Evolutionary conservation across 2,797 vertebrate species (phyloP), one percentile per base, ranked within the genome.

Genomic region (Diglossa cyanea): DNA sequence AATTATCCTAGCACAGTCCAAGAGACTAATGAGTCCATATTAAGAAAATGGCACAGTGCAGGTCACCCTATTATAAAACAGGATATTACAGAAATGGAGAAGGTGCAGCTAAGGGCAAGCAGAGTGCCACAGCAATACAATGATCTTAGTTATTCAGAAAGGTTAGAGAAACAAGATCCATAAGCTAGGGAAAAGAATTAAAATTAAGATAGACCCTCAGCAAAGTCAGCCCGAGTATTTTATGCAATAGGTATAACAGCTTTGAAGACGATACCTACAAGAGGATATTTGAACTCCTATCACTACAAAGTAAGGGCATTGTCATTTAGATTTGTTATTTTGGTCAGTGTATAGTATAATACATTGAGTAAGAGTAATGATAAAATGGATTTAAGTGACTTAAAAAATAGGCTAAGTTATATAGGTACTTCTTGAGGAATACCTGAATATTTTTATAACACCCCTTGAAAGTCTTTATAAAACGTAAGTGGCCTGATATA

Each of bases 61-160:
- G 40, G 77, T 93, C 94, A 95, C n/a, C 48, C 90, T 95, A 86
- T 95, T 96, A 95, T 95, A 89, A 88, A 90, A 96, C 96, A 97
- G 87, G 83, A 96, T 95, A 80, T 90, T 94, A 96, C 92, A 97
- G 75, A 96, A 92, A 96, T 80, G 75, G 95, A 79, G 93, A 88
- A 96, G 81, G 80, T 76, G 89, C 94, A 86, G 84, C 72, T 93
- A 75, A 96, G 93, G 95, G 90, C 77, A 75, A 88, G 53, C 63
- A 91, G 79, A 55, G 78, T 88, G 86, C 90, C 80, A 92, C 70
- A 93, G 94, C 84, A 68, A 80, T 80, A 92, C 89, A 83, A 76
- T 63, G 48, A 39, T 92, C 50, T 73, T 66, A 93, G 88, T 40
- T 91, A 95, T 85, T 94, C 42, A 74, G 40, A 90, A 95, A 90